Conservation (phyloP, 2,797 vertebrate species). For the Semaprochilodus insignis region DNA sequence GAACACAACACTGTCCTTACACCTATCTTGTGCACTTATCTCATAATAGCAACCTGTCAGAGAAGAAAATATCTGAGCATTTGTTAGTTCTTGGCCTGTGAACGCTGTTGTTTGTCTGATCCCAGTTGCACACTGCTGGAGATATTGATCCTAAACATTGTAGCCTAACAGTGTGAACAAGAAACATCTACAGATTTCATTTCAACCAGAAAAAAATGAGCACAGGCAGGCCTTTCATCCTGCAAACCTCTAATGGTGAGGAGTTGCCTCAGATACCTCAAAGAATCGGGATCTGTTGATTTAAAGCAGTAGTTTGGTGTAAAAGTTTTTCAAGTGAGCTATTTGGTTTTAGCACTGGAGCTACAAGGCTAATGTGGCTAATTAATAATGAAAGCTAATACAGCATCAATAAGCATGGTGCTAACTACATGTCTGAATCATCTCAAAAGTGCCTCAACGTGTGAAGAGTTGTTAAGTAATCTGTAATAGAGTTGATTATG, state of each 20-base stretch:
- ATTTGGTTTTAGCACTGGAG: no score
- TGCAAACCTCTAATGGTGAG: not conserved
- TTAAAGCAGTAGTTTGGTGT: not conserved
- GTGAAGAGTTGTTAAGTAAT: no score
- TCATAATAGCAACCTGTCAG: not conserved
- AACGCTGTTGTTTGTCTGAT: constrained; percentile 12
- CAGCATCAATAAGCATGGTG: no score
- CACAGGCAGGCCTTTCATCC: not conserved
- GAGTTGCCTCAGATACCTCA: not conserved
- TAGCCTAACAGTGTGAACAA: constrained; percentile 33
- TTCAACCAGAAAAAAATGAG: not conserved
- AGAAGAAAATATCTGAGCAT: not conserved
- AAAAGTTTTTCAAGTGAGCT: not conserved
- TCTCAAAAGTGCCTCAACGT: no score
- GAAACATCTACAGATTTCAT: constrained; percentile 14
- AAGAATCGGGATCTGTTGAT: constrained; percentile 1
- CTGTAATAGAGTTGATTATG: no score
- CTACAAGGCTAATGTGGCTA: no score
- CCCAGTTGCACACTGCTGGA: constrained; percentile 10
- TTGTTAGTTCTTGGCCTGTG: not conserved
- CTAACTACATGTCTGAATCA: no score
- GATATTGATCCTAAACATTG: constrained; percentile 39
- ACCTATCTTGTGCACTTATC: not conserved
- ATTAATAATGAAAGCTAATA: no score
- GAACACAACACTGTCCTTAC: not conserved